Base-by-base conservation (phyloP, 2,113 vertebrate species). In the Hydropotes inermis region DNA sequence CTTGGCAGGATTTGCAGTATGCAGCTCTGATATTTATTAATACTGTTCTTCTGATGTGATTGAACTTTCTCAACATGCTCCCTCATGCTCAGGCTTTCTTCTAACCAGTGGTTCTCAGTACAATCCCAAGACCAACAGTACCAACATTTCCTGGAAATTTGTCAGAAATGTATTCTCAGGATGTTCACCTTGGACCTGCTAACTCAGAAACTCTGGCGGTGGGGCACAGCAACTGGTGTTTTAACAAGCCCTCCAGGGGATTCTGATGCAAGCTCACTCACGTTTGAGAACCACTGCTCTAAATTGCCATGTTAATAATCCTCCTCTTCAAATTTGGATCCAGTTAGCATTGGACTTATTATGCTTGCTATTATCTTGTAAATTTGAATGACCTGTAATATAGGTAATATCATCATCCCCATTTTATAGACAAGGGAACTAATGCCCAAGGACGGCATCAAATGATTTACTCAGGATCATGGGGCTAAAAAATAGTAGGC, bases 1-100 rank as follows among this genome's bases (percentile, higher is more conserved):
- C 57, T 92, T 97, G 85, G 95, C 87, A 97, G 67, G 90, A 86
- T 84, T 64, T 86, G 12, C 11, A 11, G 83, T 85, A 92, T 93
- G 61, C 64, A 70, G 23, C 67, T 93, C n/a, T 58, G 82, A 39
- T 88, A 82, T 67, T 97, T 89, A 94, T 93, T 87, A 82, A 61
- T 82, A 79, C 57, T 47, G 39, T 85, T 93, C 89, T 92, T 86
- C 64, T 91, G 43, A 36, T 81, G 54, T 67, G 39, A 85, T 13
- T 57, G 83, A 87, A 58, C 21, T 70, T 89, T 81, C 43, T 79
- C 3, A 11, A 23, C 36, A 61, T 61, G 19, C 27, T 94, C 15
- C 90, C 28, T 95, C 15, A 13, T 54, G 39, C 91, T 87, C 57
- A 92, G 27, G 30, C 43, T 87, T 92, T 88, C 28, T 39, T 97